phyloP scores from a whole-genome alignment of 1,140 invertebrate species.

The Drosophila leontia region DNA sequence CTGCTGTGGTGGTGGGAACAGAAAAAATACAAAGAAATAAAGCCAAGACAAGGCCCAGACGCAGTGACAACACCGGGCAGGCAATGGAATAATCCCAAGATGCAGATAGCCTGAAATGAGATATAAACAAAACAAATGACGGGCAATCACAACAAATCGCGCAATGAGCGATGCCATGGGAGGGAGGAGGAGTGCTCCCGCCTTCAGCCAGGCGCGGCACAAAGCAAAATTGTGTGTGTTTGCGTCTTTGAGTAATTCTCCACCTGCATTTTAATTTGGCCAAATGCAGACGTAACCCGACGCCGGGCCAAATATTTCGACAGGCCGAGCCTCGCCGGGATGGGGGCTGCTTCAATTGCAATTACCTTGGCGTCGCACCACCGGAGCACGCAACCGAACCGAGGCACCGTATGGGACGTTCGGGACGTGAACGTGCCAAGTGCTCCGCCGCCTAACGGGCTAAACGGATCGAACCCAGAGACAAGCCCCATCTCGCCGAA shows the following conservation, averaged over 20 bases:
- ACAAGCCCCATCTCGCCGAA: slow-evolving; percentile 11
- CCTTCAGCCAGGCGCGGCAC: slow-evolving; percentile 36
- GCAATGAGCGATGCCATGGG: slow-evolving; percentile 27
- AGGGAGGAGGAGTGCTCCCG: slow-evolving; percentile 13
- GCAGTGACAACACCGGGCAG: slow-evolving; percentile 12
- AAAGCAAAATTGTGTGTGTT: slow-evolving; percentile 29
- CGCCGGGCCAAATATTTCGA: slow-evolving; percentile 44
- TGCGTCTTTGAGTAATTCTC: neutral
- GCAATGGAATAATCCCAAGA: slow-evolving; percentile 30
- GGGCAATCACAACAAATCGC: slow-evolving; percentile 49
- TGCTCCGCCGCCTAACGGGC: slow-evolving; percentile 32
- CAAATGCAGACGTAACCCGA: slow-evolving; percentile 57
- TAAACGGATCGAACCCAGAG: slow-evolving; percentile 47
- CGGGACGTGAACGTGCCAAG: slow-evolving; percentile 41
- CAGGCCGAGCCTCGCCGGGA: slow-evolving; percentile 23
- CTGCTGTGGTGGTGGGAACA: slow-evolving; percentile 19
- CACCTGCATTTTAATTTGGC: slow-evolving; percentile 55
- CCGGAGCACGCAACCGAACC: slow-evolving; percentile 19
- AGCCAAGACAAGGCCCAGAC: slow-evolving; percentile 18
- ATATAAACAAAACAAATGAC: slow-evolving; percentile 37
- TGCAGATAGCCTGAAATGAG: slow-evolving; percentile 31
- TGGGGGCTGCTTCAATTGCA: slow-evolving; percentile 47
- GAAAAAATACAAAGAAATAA: slow-evolving; percentile 7
- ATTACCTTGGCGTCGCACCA: slow-evolving; percentile 45
- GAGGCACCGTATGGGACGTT: slow-evolving; percentile 2